A percentile compares a stretch with the other conserved stretches of the same genome.
These are phyloP conservation scores for Patella ulyssiponensis DNA, from an alignment of 2,888 invertebrate species.

Conservation along the genomic window DNA sequence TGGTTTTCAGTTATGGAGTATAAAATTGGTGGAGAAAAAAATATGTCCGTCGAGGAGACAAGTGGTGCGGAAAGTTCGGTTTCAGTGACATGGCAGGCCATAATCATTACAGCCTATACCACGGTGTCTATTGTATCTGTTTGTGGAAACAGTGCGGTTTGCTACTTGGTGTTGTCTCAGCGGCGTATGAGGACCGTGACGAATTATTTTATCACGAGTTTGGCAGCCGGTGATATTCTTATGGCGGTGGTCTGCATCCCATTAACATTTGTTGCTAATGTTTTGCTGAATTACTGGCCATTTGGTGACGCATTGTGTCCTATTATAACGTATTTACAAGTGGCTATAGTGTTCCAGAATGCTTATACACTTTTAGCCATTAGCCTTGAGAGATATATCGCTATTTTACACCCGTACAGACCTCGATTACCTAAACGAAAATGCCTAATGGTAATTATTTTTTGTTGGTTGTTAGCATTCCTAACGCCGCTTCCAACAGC, in stretches of 20 bases:
- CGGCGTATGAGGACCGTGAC: conserved; percentile 92
- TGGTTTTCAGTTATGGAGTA: too few species aligned
- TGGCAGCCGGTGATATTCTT: conserved; percentile 70
- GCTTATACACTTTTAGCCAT: conserved; percentile 92
- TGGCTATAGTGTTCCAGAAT: conserved; percentile 77
- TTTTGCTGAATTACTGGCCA: conserved; percentile 87
- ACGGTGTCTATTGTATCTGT: conserved; percentile 49
- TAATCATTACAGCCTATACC: conserved; percentile 4
- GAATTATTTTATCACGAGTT: conserved; percentile 77
- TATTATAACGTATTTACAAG: conserved; percentile 85
- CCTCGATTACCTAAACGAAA: conserved; percentile 84
- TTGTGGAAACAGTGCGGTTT: conserved; percentile 77
- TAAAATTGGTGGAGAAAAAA: too few species aligned
- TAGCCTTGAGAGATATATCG: conserved; percentile 89
- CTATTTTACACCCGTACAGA: conserved; percentile 88
- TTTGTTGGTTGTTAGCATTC: conserved; percentile 84
- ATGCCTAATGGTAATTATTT: conserved; percentile 80
- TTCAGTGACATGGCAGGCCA: neutral
- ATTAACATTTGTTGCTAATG: conserved; percentile 80
- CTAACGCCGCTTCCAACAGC: conserved; percentile 86
- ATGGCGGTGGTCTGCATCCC: conserved; percentile 72
- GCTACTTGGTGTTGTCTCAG: conserved; percentile 87
- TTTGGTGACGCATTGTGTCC: conserved; percentile 87
- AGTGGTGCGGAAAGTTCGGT: neutral
- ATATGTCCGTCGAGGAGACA: too few species aligned